phyloP scores from a whole-genome alignment of 2,113 vertebrate genomes.

The Festucalex cinctus region DNA sequence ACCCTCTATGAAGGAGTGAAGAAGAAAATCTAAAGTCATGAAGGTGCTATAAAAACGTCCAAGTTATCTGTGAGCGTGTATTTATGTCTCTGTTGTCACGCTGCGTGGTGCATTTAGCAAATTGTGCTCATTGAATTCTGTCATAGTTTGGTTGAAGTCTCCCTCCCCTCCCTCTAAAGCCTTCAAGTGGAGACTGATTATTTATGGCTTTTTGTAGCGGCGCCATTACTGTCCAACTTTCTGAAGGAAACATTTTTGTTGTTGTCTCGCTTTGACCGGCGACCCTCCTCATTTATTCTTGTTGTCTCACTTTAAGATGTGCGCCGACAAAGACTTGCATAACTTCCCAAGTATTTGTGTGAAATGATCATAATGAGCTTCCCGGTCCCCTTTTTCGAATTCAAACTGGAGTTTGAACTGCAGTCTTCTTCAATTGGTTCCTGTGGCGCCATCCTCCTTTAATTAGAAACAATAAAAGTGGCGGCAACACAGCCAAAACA shows the following conservation, averaged over 20 bases:
- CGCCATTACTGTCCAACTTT: slow-evolving; percentile 18
- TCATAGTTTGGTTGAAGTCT: slow-evolving; percentile 4
- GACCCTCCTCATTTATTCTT: slow-evolving; percentile 24
- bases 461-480: slow-evolving; percentile 9
- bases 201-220: slow-evolving; percentile 14
- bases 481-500: slow-evolving; percentile 4
- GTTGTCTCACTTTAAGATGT: slow-evolving; percentile 10
- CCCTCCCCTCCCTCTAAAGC: slow-evolving; percentile 16
- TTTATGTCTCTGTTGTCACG: slow-evolving; percentile 27
- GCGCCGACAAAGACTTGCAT: slow-evolving; percentile 9
- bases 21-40: background rate
- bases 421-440: background rate
- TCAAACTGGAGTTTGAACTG: slow-evolving; percentile 9
- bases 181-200: slow-evolving; percentile 1
- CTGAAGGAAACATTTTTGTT: slow-evolving; percentile 20
- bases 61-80: background rate
- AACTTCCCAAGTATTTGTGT: slow-evolving; percentile 2
- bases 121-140: slow-evolving; percentile 21
- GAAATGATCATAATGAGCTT: slow-evolving; percentile 25
- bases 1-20: background rate
- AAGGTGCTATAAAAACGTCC: background rate
- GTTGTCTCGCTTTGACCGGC: slow-evolving; percentile 15
- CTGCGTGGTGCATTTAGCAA: slow-evolving; percentile 23
- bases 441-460: slow-evolving; percentile 3
- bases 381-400: slow-evolving; percentile 1